Percentiles rank a stretch among this genome's conserved stretches.
Conservation (phyloP, 2,888 invertebrate genomes). For the Perizoma flavofasciatum region DNA sequence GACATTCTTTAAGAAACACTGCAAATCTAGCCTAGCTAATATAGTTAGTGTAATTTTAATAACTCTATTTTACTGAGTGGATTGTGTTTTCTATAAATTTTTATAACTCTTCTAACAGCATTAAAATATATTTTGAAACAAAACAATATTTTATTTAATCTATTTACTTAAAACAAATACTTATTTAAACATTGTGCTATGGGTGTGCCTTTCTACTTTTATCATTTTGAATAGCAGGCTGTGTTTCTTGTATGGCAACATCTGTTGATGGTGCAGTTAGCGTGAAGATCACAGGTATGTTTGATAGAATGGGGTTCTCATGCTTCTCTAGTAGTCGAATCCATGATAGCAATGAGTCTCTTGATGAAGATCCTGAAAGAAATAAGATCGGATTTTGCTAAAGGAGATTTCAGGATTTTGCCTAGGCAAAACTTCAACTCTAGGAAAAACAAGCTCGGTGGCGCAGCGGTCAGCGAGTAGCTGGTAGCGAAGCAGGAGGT, state of each 20-base stretch:
- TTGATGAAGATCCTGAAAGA: conserved; percentile 89
- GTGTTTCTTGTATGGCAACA: conserved; percentile 63
- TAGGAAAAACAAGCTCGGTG: too few relatives aligned
- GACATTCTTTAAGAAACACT: too few relatives aligned
- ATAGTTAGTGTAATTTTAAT: too few relatives aligned
- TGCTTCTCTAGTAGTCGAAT: conserved; percentile 90
- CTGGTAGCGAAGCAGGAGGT: too few relatives aligned
- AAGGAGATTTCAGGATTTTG: too few relatives aligned
- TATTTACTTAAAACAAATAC: conserved; percentile 10
- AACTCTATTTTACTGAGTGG: too few relatives aligned
- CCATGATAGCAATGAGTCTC: conserved; percentile 97
- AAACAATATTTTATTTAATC: conserved; percentile 29
- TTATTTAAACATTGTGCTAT: conserved; percentile 4
- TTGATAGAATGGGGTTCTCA: conserved; percentile 88
- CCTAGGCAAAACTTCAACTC: too few relatives aligned
- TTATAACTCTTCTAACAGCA: neutral
- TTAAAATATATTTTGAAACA: conserved; percentile 23
- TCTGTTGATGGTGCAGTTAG: conserved; percentile 86
- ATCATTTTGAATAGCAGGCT: conserved; percentile 50
- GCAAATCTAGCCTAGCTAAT: too few relatives aligned
- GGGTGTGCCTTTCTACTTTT: conserved; percentile 27
- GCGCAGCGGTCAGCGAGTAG: too few relatives aligned
- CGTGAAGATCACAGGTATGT: conserved; percentile 93
- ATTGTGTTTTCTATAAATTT: too few relatives aligned
- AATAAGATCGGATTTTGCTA: too few relatives aligned